Percentiles rank a stretch among this genome's conserved stretches.
Evolutionary conservation across 2,888 invertebrate genomes (phyloP).

Genomic region (Lasioglossum figueresi): DNA sequence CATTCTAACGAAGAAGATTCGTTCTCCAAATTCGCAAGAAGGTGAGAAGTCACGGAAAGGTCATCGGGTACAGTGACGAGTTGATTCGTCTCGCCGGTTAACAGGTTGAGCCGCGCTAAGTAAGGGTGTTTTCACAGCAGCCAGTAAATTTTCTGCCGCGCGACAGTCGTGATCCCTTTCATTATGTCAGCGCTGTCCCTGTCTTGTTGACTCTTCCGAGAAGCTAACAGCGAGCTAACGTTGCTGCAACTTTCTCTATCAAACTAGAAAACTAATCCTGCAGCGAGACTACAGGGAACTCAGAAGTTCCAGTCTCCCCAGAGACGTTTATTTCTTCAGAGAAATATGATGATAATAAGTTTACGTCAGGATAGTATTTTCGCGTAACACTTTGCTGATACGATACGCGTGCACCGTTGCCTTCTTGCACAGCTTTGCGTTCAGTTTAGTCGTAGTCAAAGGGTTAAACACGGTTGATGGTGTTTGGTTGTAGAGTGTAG

Average conservation of each 20-base stretch:
- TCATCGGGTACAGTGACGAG: neutral
- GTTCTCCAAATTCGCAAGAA: neutral
- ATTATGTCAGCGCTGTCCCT: neutral
- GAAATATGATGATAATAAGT: neutral
- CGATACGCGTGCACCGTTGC: neutral
- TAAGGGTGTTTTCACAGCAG: neutral
- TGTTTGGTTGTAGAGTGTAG: neutral
- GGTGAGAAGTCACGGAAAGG: neutral
- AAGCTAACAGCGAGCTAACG: neutral
- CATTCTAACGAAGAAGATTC: neutral
- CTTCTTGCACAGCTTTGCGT: neutral
- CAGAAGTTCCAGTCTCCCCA: neutral
- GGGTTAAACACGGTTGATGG: conserved; percentile 8
- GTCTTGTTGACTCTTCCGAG: neutral
- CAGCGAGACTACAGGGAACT: neutral
- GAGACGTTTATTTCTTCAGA: neutral
- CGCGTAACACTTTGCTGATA: neutral
- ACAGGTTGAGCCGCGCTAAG: neutral
- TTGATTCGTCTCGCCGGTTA: neutral
- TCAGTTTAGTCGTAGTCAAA: neutral
- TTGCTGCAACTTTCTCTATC: neutral
- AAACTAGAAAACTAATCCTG: neutral
- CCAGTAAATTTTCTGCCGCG: neutral
- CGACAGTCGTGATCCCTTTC: neutral
- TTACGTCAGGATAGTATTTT: neutral